Evolutionary conservation across 2,113 vertebrate species (phyloP).

Genomic region (Fregata magnificens): DNA sequence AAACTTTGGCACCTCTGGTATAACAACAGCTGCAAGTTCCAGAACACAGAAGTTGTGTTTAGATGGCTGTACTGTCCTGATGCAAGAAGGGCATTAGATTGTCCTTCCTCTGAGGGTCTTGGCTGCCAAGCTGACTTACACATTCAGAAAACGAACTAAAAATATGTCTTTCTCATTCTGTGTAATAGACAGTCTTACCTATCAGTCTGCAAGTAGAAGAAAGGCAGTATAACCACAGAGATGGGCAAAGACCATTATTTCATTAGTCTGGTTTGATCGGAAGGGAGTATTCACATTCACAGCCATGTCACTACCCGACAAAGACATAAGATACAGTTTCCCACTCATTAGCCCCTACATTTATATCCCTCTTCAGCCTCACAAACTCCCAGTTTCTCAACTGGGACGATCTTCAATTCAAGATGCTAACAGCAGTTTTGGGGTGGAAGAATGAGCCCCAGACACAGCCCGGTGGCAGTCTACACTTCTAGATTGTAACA

Average conservation of each 20-base stretch:
- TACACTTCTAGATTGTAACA: neutral
- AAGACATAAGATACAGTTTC: neutral
- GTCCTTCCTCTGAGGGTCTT: neutral
- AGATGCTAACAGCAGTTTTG: neutral
- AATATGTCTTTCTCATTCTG: neutral
- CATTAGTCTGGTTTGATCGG: neutral
- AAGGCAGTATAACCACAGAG: neutral
- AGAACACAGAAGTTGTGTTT: neutral
- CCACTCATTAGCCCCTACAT: no score
- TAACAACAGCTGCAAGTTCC: neutral
- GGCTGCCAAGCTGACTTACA: neutral
- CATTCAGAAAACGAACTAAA: neutral
- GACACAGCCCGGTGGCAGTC: rapidly evolving
- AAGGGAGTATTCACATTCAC: neutral
- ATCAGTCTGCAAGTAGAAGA: neutral
- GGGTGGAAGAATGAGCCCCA: neutral
- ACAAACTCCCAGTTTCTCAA: neutral
- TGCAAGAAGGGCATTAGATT: neutral
- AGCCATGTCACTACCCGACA: neutral
- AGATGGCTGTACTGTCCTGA: neutral
- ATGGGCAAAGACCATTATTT: neutral
- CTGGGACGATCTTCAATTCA: neutral
- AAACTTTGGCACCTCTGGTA: neutral
- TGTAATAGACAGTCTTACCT: neutral
- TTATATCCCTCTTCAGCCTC: neutral